Conservation (phyloP, 2,888 invertebrate species). For the Orthosia gothica region DNA sequence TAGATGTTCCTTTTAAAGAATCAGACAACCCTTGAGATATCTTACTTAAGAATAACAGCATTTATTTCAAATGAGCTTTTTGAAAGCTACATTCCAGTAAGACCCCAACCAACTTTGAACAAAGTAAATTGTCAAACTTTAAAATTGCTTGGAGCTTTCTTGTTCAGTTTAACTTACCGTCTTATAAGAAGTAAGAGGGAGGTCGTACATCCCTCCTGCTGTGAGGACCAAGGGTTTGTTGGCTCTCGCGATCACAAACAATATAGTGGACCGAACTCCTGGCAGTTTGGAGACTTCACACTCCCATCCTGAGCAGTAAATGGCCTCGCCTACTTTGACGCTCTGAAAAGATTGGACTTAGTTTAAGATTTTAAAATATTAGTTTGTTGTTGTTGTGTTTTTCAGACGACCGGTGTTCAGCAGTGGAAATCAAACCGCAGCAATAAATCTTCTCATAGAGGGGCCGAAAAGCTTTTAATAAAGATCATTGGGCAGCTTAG, state of each 20-base stretch:
- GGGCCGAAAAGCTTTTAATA: no score
- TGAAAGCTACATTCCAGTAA: slow-evolving; percentile 20
- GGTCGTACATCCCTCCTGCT: slow-evolving; percentile 86
- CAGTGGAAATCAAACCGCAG: background rate
- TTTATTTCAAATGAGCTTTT: slow-evolving; percentile 29
- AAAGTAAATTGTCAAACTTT: slow-evolving; percentile 49
- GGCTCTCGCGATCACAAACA: slow-evolving; percentile 80
- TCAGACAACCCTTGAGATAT: background rate
- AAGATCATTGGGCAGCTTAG: no score
- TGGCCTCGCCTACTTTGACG: slow-evolving; percentile 77
- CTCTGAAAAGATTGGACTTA: slow-evolving; percentile 73
- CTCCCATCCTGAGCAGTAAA: slow-evolving; percentile 87
- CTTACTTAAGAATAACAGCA: slow-evolving; percentile 27
- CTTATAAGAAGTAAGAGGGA: slow-evolving; percentile 83
- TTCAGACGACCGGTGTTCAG: no score
- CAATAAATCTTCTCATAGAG: no score
- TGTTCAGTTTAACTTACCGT: slow-evolving; percentile 74
- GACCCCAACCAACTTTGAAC: slow-evolving; percentile 8
- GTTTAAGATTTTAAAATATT: background rate
- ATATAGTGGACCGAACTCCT: slow-evolving; percentile 78
- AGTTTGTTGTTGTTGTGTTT: background rate
- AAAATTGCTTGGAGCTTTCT: slow-evolving; percentile 20
- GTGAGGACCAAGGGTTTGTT: slow-evolving; percentile 81
- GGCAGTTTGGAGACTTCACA: slow-evolving; percentile 75
- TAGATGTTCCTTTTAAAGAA: slow-evolving; percentile 1